Conservation (phyloP, 2,888 invertebrate species). For the Drosophila emarginata region DNA sequence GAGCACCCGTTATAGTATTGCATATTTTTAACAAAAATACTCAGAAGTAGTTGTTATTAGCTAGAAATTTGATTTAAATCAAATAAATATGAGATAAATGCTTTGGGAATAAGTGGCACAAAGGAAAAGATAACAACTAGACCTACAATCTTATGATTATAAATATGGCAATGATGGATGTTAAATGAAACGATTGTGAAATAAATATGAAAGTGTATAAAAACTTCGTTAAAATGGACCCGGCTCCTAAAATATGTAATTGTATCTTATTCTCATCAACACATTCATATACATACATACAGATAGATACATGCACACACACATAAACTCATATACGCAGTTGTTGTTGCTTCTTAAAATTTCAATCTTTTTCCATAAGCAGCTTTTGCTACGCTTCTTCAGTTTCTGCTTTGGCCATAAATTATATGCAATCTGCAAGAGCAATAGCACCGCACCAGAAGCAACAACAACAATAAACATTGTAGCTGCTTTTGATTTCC, state of each 20-base stretch:
- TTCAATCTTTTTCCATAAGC: conserved; percentile 66
- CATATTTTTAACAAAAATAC: too few species aligned
- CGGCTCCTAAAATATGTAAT: conserved; percentile 22
- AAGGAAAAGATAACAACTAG: too few species aligned
- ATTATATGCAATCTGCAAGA: conserved; percentile 73
- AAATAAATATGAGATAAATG: too few species aligned
- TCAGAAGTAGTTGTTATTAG: too few species aligned
- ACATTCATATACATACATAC: neutral
- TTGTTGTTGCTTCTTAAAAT: conserved; percentile 27
- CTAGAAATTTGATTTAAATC: too few species aligned
- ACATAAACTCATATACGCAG: neutral
- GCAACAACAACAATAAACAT: conserved; percentile 49
- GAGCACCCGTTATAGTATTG: too few species aligned
- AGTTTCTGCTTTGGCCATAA: conserved; percentile 54
- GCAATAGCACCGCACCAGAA: conserved; percentile 27
- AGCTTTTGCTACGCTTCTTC: conserved; percentile 62
- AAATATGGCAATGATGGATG: too few species aligned
- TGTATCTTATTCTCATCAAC: conserved; percentile 47
- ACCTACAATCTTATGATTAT: too few species aligned
- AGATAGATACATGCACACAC: neutral
- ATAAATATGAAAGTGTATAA: neutral
- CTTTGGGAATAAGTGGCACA: too few species aligned
- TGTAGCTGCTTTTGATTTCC: conserved; percentile 79
- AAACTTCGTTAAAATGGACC: neutral
- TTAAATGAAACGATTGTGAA: too few species aligned